These are phyloP conservation scores for Pogona vitticeps DNA, from an alignment of 2,113 vertebrate genomes.

Conservation along the genomic window DNA sequence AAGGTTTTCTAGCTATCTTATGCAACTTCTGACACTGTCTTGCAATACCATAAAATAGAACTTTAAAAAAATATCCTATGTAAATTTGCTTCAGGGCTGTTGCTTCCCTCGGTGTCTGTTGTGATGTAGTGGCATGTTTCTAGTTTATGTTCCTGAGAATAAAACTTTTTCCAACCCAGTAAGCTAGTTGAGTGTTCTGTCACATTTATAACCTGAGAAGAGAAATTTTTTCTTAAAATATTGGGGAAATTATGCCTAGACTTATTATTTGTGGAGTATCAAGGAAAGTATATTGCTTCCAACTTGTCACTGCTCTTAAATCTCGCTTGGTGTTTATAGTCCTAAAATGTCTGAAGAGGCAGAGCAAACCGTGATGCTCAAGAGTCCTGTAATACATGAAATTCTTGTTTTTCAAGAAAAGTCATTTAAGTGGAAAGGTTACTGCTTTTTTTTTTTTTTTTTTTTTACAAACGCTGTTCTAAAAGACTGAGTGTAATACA, in stretches of 20 bases:
- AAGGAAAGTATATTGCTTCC: neutral
- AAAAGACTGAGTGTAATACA: conserved; percentile 31
- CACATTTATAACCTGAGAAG: conserved; percentile 14
- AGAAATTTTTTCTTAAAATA: neutral
- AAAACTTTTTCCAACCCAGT: conserved; percentile 6
- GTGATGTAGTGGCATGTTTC: conserved; percentile 24
- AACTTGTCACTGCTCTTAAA: neutral
- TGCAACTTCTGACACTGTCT: neutral
- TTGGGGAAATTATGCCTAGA: neutral
- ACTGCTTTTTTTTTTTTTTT: too few species aligned
- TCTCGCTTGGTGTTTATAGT: conserved; percentile 39
- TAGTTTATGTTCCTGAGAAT: conserved; percentile 29
- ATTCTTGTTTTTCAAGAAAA: conserved; percentile 66
- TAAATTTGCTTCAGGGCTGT: neutral
- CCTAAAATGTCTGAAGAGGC: conserved; percentile 33
- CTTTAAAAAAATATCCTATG: neutral
- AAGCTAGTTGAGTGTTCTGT: neutral
- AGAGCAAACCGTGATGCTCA: neutral
- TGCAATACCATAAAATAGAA: too few species aligned
- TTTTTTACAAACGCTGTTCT: conserved; percentile 46
- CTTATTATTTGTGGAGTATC: neutral
- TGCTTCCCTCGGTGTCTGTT: neutral
- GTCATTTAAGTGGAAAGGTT: conserved; percentile 62
- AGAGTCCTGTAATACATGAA: conserved; percentile 30
- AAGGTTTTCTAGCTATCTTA: neutral